Conservation (phyloP, 1,140 invertebrate species). For the Acromyrmex echinatior region DNA sequence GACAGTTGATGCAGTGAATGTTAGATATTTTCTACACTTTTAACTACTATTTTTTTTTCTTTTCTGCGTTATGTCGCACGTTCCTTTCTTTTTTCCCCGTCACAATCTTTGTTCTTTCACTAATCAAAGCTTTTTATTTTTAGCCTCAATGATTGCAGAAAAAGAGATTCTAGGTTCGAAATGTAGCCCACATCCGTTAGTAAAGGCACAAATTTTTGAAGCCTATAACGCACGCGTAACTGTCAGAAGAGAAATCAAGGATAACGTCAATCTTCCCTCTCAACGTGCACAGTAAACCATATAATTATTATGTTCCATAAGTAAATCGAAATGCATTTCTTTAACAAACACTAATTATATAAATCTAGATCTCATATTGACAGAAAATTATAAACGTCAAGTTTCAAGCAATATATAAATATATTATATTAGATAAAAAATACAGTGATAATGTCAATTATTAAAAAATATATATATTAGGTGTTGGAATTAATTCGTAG, state of each 20-base stretch:
- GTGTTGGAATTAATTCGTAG: too few species aligned
- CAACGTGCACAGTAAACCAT: neutral
- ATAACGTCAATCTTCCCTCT: neutral
- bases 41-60: neutral
- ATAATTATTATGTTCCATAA: neutral
- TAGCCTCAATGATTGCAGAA: neutral
- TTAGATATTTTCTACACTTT: neutral
- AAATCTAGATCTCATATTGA: neutral
- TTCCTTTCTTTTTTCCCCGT: neutral
- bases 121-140: conserved; percentile 17
- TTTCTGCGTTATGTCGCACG: neutral
- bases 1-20: neutral
- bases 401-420: neutral
- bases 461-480: too few species aligned
- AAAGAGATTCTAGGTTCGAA: conserved; percentile 10
- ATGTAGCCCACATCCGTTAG: neutral
- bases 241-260: conserved; percentile 3
- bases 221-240: neutral
- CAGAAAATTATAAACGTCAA: conserved; percentile 3
- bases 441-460: too few species aligned
- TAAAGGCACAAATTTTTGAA: neutral
- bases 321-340: neutral
- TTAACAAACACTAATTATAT: conserved; percentile 22
- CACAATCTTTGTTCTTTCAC: conserved; percentile 31
- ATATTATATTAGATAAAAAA: too few species aligned